phyloP scores from a whole-genome alignment of 2,888 invertebrate genomes.

The Ormyrus thymus region DNA sequence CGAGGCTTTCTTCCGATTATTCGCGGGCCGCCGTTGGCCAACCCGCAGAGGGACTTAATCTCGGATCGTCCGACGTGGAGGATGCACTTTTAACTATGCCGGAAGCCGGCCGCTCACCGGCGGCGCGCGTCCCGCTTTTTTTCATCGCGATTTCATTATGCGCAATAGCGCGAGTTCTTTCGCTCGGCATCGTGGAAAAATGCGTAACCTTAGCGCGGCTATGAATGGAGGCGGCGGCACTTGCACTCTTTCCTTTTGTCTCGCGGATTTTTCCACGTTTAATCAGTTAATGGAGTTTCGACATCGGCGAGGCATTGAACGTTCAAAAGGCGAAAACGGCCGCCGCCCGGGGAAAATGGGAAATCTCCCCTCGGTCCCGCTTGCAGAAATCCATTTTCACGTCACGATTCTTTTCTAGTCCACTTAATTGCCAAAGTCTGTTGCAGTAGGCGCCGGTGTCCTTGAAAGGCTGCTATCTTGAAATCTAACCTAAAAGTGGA shows the following conservation, averaged over 20 bases:
- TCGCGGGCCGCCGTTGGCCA: neutral
- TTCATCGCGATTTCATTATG: constrained; percentile 43
- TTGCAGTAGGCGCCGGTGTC: constrained; percentile 14
- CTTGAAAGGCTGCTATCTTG: constrained; percentile 45
- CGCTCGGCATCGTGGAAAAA: constrained; percentile 36
- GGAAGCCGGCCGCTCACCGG: constrained; percentile 28
- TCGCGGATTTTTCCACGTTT: constrained; percentile 6
- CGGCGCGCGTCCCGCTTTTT: constrained; percentile 10
- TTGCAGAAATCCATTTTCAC: constrained; percentile 44
- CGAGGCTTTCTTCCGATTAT: neutral
- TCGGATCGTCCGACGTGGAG: constrained; percentile 10
- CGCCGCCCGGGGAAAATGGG: neutral
- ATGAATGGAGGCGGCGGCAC: constrained; percentile 14
- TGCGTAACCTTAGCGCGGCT: constrained; percentile 25
- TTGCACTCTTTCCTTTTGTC: constrained; percentile 34
- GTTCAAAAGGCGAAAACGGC: constrained; percentile 5
- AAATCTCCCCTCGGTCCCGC: constrained; percentile 32
- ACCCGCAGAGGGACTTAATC: constrained; percentile 10
- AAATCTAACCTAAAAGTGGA: constrained; percentile 55
- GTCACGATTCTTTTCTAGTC: constrained; percentile 50
- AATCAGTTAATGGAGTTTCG: constrained; percentile 33
- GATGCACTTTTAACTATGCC: constrained; percentile 38
- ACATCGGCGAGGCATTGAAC: constrained; percentile 27
- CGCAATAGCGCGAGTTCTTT: constrained; percentile 2
- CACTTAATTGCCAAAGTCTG: constrained; percentile 51